Evolutionary conservation across 2,888 invertebrate species (phyloP).

Genomic region (Drosophila ezoana): DNA sequence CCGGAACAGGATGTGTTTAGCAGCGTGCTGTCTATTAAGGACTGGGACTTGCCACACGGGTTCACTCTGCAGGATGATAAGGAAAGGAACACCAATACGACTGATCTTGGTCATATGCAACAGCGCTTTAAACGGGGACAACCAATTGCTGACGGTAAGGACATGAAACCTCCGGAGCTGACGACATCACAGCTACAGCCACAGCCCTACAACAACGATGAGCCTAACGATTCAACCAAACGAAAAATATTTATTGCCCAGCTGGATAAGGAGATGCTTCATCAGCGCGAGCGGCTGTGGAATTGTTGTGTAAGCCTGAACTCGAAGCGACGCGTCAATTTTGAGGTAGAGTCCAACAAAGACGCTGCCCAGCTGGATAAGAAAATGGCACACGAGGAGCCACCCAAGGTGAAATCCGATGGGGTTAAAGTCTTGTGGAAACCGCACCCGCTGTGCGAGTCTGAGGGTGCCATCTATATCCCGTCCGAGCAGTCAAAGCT

Average conservation of each 20-base stretch:
- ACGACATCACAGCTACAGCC: too few relatives aligned
- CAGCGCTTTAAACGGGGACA: too few relatives aligned
- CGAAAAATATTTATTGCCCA: neutral
- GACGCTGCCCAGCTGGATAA: neutral
- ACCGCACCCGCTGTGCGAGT: constrained; percentile 1
- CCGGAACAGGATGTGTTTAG: neutral
- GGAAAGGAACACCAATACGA: too few relatives aligned
- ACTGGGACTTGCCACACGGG: neutral
- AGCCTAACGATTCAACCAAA: neutral
- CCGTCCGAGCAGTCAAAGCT: neutral
- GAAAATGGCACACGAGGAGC: too few relatives aligned
- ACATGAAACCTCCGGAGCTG: too few relatives aligned
- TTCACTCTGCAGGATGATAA: neutral
- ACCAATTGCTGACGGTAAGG: too few relatives aligned
- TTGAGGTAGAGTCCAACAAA: neutral
- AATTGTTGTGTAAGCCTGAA: neutral
- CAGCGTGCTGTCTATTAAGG: neutral
- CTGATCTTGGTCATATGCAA: too few relatives aligned
- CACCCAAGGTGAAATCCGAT: neutral
- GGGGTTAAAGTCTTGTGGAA: neutral
- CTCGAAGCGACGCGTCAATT: neutral
- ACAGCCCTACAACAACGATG: too few relatives aligned
- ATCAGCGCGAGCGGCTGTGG: constrained; percentile 2
- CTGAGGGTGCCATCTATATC: constrained; percentile 1
- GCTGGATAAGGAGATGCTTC: neutral